Evolutionary conservation across 2,797 vertebrate genomes (phyloP).

Genomic region (Australoheros facetus): DNA sequence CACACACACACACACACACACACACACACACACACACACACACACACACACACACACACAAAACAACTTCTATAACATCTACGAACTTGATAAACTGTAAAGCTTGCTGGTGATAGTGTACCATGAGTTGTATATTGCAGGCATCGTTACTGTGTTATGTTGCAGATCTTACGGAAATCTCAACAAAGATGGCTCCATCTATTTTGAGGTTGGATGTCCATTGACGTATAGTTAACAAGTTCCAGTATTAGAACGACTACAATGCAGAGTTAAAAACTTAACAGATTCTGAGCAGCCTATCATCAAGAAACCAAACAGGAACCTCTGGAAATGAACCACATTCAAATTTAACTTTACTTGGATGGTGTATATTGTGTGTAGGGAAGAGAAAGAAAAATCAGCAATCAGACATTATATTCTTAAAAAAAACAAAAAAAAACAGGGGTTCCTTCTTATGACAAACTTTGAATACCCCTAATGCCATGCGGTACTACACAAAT

Average conservation of each 20-base stretch:
- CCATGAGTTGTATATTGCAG: conserved; percentile 71
- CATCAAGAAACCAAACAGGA: conserved; percentile 51
- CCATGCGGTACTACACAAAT: conserved; percentile 1
- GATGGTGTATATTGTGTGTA: neutral
- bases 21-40: too few species aligned
- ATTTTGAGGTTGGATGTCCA: conserved; percentile 30
- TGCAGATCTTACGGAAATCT: conserved; percentile 40
- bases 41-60: too few species aligned
- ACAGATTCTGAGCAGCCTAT: conserved; percentile 62
- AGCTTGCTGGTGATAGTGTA: conserved; percentile 82
- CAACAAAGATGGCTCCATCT: conserved; percentile 10
- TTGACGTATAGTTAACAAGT: conserved; percentile 42
- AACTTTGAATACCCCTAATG: neutral
- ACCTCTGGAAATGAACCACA: conserved; percentile 34
- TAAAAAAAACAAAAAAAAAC: neutral
- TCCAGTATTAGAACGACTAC: conserved; percentile 30
- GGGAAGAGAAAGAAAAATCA: neutral
- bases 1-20: accelerated
- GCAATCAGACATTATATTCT: neutral
- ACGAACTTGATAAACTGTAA: conserved; percentile 68
- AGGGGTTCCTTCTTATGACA: neutral
- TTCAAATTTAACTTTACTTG: conserved; percentile 20
- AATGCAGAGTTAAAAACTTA: neutral
- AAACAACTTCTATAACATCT: conserved; percentile 57
- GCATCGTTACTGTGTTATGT: conserved; percentile 62